Evolutionary conservation across 2,797 vertebrate genomes (phyloP).

Genomic region (Acanthurus leucopareius): DNA sequence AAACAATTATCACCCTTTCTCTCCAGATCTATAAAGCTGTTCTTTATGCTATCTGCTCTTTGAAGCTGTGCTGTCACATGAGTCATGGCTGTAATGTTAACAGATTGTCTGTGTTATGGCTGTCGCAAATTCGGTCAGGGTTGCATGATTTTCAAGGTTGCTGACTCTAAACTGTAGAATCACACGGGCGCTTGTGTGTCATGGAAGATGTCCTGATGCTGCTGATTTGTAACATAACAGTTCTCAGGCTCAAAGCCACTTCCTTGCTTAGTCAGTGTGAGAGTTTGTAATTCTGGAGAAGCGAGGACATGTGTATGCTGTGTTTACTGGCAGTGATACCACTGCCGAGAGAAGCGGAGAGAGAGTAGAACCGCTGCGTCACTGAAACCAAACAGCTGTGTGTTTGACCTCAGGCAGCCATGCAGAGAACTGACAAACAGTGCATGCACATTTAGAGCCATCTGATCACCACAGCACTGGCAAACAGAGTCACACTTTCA

Average conservation of each 20-base stretch:
- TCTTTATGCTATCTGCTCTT: slow-evolving; percentile 7
- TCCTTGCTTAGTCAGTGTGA: slow-evolving; percentile 87
- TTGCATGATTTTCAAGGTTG: slow-evolving; percentile 53
- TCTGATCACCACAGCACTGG: slow-evolving; percentile 16
- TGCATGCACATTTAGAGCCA: slow-evolving; percentile 29
- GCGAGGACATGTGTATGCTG: slow-evolving; percentile 58
- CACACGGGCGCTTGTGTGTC: slow-evolving; percentile 43
- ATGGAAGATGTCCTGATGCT: slow-evolving; percentile 64
- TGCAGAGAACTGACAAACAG: slow-evolving; percentile 27
- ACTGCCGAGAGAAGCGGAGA: slow-evolving; percentile 69
- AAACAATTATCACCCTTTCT: neutral
- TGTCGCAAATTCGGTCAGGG: slow-evolving; percentile 34
- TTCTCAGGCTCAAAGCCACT: slow-evolving; percentile 80
- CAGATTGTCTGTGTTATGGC: slow-evolving; percentile 57
- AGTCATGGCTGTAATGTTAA: slow-evolving; percentile 45
- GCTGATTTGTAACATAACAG: slow-evolving; percentile 63
- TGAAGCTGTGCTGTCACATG: slow-evolving; percentile 20
- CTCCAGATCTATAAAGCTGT: neutral
- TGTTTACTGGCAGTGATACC: slow-evolving; percentile 80
- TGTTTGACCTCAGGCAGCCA: slow-evolving; percentile 56
- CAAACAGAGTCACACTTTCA: slow-evolving; percentile 43
- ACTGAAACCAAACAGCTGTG: slow-evolving; percentile 84
- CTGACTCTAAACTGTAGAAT: slow-evolving; percentile 49
- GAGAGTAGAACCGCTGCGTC: slow-evolving; percentile 73
- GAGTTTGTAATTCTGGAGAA: slow-evolving; percentile 67